Evolutionary conservation across 2,888 invertebrate genomes (phyloP).

Genomic region (Invenusta paracnida): DNA sequence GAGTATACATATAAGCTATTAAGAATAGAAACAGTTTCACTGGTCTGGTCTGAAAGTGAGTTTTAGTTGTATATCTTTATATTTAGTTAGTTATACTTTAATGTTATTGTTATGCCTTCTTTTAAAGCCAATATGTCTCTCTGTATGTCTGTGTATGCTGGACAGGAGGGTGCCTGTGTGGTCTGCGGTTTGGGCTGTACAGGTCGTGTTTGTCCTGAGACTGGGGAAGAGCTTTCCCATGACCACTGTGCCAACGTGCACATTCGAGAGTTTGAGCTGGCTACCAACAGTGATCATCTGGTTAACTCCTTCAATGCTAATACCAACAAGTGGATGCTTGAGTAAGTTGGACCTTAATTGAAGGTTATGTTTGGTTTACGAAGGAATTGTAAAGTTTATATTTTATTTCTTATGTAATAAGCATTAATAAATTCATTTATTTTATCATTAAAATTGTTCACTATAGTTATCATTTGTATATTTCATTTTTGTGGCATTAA

Average conservation of each 20-base stretch:
- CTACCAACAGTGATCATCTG: constrained; percentile 67
- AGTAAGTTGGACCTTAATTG: constrained; percentile 34
- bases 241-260: background rate
- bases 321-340: constrained; percentile 34
- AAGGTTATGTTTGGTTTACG: background rate
- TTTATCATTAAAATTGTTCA: too few species aligned
- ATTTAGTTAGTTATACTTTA: too few species aligned
- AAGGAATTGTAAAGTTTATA: background rate
- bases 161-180: constrained; percentile 63
- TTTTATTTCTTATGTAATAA: constrained; percentile 28
- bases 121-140: too few species aligned
- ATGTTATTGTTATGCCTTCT: too few species aligned
- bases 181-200: constrained; percentile 75
- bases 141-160: too few species aligned
- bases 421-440: too few species aligned
- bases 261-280: constrained; percentile 59
- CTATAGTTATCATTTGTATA: too few species aligned
- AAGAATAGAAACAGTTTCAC: too few species aligned
- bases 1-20: too few species aligned
- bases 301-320: constrained; percentile 2
- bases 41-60: too few species aligned
- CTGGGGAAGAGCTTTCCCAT: background rate
- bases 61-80: too few species aligned
- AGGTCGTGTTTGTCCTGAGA: background rate
- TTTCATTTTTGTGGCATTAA: too few species aligned